Evolutionary conservation across 37 sponge, comb jelly and placozoan genomes (phyloP), one percentile per base, ranked within the genome.

Genomic region (Tethya wilhelma): DNA sequence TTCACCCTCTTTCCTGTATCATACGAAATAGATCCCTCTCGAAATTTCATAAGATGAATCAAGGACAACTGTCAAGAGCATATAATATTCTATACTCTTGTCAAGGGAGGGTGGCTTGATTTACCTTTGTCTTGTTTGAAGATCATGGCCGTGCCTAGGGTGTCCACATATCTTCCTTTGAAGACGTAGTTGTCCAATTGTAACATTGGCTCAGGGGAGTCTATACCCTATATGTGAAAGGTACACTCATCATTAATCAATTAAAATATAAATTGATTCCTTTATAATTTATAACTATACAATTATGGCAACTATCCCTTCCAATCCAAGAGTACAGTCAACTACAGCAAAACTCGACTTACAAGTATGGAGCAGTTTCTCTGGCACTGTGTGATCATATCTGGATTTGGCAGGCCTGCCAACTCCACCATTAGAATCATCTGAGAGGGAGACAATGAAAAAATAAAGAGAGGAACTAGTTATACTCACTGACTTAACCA

Each of bases 141-240:
- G 0, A 85, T 22, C 49, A 64, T 25, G 11, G 38, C 17, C 1
- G 86, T 60, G 1, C 71, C 64, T 20, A 85, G 1, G 38, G 26
- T 58, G 38, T 68, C 81, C 68, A 80, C 81, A 58, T 87, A 87
- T 1, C 23, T 43, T 2, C 87, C 87, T 38, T 64, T 71, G 67
- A 87, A 87, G 28, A 80, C 31, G 34, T 75, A 68, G 38, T 59
- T 74, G 49, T 75, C 87, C 19, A 87, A 28, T 45, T 87, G 87
- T 1, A 87, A 75, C 23, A 87, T 34, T 19, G 87, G 87, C 44
- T 80, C 82, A 14, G 67, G 26, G 20, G 75, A 69, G 42, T 80
- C 82, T 32, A 87, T 8, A 22, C 81, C 87, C 87, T 87, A 28
- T 30, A 71, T 12, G 5, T 36, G 70, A 4, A 42, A 63, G 32